Percentiles rank a stretch among this genome's conserved stretches.
phyloP scores from a whole-genome alignment of 92 coral and sea anemone species.

The Meandrina meandrites region DNA sequence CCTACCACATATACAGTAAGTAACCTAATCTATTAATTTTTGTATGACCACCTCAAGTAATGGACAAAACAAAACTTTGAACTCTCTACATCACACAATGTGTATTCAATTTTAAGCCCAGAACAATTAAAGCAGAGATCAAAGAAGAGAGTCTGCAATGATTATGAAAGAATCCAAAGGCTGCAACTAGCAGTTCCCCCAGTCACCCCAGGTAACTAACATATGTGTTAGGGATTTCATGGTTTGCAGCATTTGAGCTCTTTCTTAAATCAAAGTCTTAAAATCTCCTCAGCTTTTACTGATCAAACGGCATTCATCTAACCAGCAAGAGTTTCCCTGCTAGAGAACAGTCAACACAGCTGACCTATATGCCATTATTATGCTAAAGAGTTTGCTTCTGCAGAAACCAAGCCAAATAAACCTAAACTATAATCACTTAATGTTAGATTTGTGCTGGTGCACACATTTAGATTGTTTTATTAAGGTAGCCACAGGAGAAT shows the following conservation, averaged over 20 bases:
- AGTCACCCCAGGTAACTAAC: background rate
- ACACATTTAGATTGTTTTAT: constrained; percentile 5
- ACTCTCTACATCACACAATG: background rate
- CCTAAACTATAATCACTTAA: background rate
- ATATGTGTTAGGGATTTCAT: background rate
- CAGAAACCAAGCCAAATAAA: background rate
- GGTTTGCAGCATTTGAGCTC: background rate
- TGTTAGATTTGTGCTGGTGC: background rate
- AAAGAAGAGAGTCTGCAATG: background rate
- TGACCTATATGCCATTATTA: background rate
- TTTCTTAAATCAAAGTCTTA: background rate
- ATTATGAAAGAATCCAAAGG: background rate
- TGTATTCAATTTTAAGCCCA: background rate
- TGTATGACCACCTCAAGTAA: background rate
- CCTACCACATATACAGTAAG: background rate
- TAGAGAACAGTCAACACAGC: background rate
- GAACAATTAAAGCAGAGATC: background rate
- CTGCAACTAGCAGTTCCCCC: background rate
- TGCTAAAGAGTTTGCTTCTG: background rate
- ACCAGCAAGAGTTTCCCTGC: background rate
- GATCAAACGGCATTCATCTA: background rate
- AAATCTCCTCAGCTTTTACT: background rate
- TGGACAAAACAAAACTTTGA: background rate
- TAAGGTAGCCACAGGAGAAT: background rate
- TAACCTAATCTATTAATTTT: background rate